Evolutionary conservation across 2,113 vertebrate species (phyloP).

Genomic region (Caretta caretta): DNA sequence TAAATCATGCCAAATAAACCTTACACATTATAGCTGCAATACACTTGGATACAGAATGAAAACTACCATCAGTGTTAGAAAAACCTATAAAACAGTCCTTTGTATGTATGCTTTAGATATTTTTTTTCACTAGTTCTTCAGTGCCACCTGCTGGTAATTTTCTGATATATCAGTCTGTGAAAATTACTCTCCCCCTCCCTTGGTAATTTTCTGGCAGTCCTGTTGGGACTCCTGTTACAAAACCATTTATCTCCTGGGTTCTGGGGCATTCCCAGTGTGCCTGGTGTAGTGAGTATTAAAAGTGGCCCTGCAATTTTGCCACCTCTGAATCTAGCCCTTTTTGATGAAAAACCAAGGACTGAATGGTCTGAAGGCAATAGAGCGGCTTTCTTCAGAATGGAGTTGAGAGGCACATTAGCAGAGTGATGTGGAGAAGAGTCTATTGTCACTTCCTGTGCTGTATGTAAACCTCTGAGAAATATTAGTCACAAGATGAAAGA

Average conservation of each 20-base stretch:
- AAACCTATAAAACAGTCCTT: neutral
- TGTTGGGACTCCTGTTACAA: neutral
- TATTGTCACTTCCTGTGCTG: neutral
- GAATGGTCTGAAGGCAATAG: neutral
- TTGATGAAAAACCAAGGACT: fast-evolving
- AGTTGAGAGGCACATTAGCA: neutral
- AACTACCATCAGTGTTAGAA: fast-evolving
- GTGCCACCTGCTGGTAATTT: conserved; percentile 72
- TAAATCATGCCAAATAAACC: fast-evolving
- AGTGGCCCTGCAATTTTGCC: fast-evolving
- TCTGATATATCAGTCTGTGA: neutral
- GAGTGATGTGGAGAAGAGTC: neutral
- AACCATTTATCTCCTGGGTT: fast-evolving
- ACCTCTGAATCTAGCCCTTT: fast-evolving
- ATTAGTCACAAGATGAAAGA: neutral
- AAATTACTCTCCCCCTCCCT: too few species aligned
- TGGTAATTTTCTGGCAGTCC: neutral
- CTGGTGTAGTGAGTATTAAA: fast-evolving
- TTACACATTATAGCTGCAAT: fast-evolving
- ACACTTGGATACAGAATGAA: fast-evolving
- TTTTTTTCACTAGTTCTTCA: conserved; percentile 39
- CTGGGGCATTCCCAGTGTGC: fast-evolving
- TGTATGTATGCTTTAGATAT: neutral
- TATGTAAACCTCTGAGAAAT: fast-evolving
- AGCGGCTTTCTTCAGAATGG: neutral